Percentiles rank a stretch among this genome's conserved stretches.
These are phyloP conservation scores for Hozukius guyotensis DNA, from an alignment of 2,797 vertebrate genomes.

Conservation along the genomic window DNA sequence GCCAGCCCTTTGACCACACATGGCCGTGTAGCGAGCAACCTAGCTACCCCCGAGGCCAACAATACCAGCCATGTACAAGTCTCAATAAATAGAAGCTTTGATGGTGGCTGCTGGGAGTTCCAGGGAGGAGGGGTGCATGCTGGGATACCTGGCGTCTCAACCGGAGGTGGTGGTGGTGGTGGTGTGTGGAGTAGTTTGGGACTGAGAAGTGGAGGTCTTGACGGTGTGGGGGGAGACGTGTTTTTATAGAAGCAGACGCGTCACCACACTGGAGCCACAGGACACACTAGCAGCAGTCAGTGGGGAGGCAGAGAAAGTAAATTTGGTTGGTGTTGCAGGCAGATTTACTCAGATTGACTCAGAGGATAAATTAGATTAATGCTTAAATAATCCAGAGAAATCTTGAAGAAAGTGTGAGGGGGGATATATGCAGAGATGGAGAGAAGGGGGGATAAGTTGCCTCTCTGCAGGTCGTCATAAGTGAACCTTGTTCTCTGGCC, in stretches of 20 bases:
- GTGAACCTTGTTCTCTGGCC: constrained; percentile 75
- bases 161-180: constrained; percentile 66
- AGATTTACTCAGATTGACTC: constrained; percentile 46
- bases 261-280: constrained; percentile 78
- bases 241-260: constrained; percentile 82
- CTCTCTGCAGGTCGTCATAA: constrained; percentile 67
- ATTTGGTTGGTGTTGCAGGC: constrained; percentile 32
- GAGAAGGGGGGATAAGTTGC: constrained; percentile 28
- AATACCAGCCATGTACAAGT: constrained; percentile 76
- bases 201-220: constrained; percentile 65
- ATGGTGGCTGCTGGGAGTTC: constrained; percentile 78
- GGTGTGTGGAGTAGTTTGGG: constrained; percentile 55
- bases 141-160: constrained; percentile 80
- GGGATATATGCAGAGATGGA: neutral
- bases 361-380: constrained; percentile 55
- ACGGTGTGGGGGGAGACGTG: constrained; percentile 61
- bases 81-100: constrained; percentile 83
- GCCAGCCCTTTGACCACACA: constrained; percentile 74
- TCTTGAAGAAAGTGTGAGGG: constrained; percentile 17
- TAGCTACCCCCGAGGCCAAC: constrained; percentile 60
- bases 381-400: constrained; percentile 56
- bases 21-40: constrained; percentile 50
- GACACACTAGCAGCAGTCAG: constrained; percentile 79
- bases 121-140: constrained; percentile 70
- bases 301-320: constrained; percentile 29